Evolutionary conservation across 1,140 invertebrate species (phyloP), one percentile per base, ranked within the genome.

Genomic region (Zaprionus davidi): DNA sequence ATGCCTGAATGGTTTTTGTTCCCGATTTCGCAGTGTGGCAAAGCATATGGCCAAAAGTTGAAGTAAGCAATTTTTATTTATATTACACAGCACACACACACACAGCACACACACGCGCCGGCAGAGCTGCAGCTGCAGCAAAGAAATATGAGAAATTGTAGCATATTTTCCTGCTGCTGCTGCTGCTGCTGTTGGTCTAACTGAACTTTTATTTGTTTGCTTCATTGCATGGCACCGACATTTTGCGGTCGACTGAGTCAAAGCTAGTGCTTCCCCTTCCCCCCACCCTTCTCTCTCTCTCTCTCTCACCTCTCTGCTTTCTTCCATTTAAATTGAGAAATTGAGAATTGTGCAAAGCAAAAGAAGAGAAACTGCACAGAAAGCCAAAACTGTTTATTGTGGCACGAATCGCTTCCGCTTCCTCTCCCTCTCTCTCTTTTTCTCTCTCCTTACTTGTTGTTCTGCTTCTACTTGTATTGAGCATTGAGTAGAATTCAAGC

Each of bases 1-100:
- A 86, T 86, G 82, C 82, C 84, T 87, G 76, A 75, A 75, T 67
- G 79, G 72, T 83, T 86, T 73, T 86, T 83, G 80, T 72, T 46
- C 60, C 49, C 62, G 67, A 66, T 70, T 75, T 69, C 2, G 5
- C 26, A 28, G 66, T 56, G 26, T 55, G 59, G 83, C 82, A 44
- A 28, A 88, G 77, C 84, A 86, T 83, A 88, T 86, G 83, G 83
- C 80, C 80, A 79, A 86, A 86, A 86, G 84, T 86, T 86, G 83
- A 83, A 86, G 83, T 83, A 86, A 86, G 83, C 83, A 86, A 88
- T 86, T 83, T 86, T 86, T 87, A 80, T 88, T 88, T 81, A 76
- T 86, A 73, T 79, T 79, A 70, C 76, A 82, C 66, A 79, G 36
- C 22, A 20, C 20, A 20, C 20, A 20, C 20, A 20, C 20, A 24